phyloP scores from a whole-genome alignment of 2,888 invertebrate genomes.

The Hypolimnas misippus region DNA sequence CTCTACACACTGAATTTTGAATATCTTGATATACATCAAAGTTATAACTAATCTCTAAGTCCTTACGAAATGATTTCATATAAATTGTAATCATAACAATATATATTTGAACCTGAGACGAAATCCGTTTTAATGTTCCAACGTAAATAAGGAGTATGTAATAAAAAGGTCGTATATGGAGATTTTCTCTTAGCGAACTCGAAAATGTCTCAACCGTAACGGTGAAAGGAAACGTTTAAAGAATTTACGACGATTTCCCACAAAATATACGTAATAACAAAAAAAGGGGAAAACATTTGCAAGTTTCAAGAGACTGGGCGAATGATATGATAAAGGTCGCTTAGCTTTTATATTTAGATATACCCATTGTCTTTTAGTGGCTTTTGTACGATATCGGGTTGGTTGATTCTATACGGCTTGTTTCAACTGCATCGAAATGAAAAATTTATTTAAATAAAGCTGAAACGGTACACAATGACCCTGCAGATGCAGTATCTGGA shows the following conservation, averaged over 20 bases:
- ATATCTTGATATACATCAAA: too few species aligned
- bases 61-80: background rate
- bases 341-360: slow-evolving; percentile 27
- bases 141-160: slow-evolving; percentile 29
- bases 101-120: slow-evolving; percentile 23
- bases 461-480: background rate
- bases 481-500: background rate
- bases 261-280: slow-evolving; percentile 60
- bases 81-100: slow-evolving; percentile 1
- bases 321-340: slow-evolving; percentile 33
- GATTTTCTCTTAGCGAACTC: slow-evolving; percentile 32
- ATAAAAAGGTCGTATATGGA: slow-evolving; percentile 34
- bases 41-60: too few species aligned
- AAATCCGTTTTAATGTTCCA: slow-evolving; percentile 26
- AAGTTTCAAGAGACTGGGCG: slow-evolving; percentile 41
- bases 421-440: slow-evolving; percentile 4
- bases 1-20: too few species aligned
- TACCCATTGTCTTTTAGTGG: slow-evolving; percentile 21
- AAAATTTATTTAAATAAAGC: slow-evolving; percentile 5
- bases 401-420: slow-evolving; percentile 8
- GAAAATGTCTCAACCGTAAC: slow-evolving; percentile 41
- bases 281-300: slow-evolving; percentile 46
- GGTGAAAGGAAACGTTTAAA: slow-evolving; percentile 59
- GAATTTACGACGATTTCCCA: slow-evolving; percentile 64
- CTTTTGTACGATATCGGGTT: slow-evolving; percentile 21